Evolutionary conservation across 2,888 invertebrate species (phyloP), one percentile per base, ranked within the genome.

Genomic region (Elysia crispata): DNA sequence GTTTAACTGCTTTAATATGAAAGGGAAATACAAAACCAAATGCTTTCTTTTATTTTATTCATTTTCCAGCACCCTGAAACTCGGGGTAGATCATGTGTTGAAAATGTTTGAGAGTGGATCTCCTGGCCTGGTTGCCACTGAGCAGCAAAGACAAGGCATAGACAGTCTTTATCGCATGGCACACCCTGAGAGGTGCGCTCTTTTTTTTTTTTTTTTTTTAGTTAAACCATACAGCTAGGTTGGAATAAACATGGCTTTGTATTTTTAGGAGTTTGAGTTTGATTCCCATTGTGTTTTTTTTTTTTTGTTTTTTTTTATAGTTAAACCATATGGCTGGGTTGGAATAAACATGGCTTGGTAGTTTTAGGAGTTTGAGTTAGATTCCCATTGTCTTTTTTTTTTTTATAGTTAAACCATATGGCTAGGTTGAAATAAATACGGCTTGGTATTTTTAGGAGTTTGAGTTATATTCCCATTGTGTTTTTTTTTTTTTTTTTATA

Each of bases 21-120:
- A n/a, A n/a, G n/a, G n/a, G n/a, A n/a, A n/a, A n/a, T n/a, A n/a
- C n/a, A n/a, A n/a, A n/a, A n/a, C n/a, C n/a, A n/a, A n/a, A n/a
- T n/a, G n/a, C n/a, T n/a, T n/a, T n/a, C n/a, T n/a, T n/a, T n/a
- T n/a, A n/a, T 6, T 41, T 41, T 41, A 41, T 41, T 41, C 11
- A 11, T 41, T 41, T 41, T 41, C 41, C 76, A 80, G 80, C 60
- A 41, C 80, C 23, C 70, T 80, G 23, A 80, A 80, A 54, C 41
- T 76, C n/a, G 80, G 80, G n/a, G 80, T 80, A 25, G 76, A 76
- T 64, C 66, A 80, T 60, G 80, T 80, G 20, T 62, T 80, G 6
- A 50, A 76, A 49, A 76, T 66, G 28, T 80, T 72, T 54, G 80
- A 80, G 54, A 33, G 67, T 54, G 41, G 76, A 60, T 60, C 60